phyloP scores from a whole-genome alignment of 2,113 vertebrate genomes.

The Bambusicola thoracicus region DNA sequence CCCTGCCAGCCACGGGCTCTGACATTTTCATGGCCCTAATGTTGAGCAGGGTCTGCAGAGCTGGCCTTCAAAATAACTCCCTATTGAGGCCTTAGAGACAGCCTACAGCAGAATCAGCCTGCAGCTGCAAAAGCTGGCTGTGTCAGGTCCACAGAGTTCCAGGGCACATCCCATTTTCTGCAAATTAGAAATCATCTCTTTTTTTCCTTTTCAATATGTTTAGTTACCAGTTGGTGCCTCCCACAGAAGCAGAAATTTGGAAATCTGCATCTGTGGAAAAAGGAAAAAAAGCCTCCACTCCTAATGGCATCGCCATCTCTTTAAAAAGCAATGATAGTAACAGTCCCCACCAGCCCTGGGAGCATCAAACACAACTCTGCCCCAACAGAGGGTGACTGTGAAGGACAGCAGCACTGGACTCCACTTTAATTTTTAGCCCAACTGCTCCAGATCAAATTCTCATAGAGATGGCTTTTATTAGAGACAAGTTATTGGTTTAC shows the following conservation, averaged over 20 bases:
- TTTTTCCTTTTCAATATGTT: not conserved
- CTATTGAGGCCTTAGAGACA: not conserved
- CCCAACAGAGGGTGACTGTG: not conserved
- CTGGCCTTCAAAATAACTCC: not conserved
- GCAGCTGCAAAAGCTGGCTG: constrained; percentile 16
- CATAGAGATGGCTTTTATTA: constrained; percentile 40
- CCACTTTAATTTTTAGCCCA: constrained; percentile 57
- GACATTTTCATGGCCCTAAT: not conserved
- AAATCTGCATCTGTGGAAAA: not conserved
- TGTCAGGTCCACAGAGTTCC: not conserved
- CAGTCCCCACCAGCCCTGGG: not conserved
- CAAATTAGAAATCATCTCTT: constrained; percentile 3
- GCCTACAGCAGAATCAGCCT: not conserved
- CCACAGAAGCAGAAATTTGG: not conserved
- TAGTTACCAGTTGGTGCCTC: not conserved
- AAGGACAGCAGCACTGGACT: not conserved
- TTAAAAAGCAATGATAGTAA: constrained; percentile 33
- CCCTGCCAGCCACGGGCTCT: not conserved
- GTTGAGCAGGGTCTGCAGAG: not conserved
- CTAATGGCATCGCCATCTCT: not conserved
- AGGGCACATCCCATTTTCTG: not conserved
- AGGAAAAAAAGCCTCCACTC: not conserved
- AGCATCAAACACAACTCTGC: not conserved
- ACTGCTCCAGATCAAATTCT: constrained; percentile 55
- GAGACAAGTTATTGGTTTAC: constrained; percentile 34